Evolutionary conservation across 2,797 vertebrate genomes (phyloP).

Genomic region (Trichosurus vulpecula): DNA sequence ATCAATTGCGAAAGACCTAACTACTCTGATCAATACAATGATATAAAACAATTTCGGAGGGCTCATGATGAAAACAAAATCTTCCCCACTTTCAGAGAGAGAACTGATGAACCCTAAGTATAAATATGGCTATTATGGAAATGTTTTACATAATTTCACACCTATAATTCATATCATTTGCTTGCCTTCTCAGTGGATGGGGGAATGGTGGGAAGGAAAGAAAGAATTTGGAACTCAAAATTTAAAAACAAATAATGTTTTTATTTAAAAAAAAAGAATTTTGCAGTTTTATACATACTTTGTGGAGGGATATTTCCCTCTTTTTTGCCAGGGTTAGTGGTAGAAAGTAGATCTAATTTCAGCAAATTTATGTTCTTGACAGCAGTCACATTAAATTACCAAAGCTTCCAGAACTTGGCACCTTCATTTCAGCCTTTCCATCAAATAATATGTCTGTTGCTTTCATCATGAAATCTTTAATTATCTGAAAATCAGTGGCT

Average conservation of each 20-base stretch:
- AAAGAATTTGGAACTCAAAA: neutral
- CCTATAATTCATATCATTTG: neutral
- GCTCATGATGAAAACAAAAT: neutral
- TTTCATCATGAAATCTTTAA: slow-evolving; percentile 81
- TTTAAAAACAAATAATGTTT: neutral
- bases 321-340: slow-evolving; percentile 67
- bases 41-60: neutral
- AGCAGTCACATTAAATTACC: slow-evolving; percentile 82
- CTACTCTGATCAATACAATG: neutral
- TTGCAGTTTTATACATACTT: neutral
- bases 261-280: no score
- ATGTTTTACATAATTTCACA: neutral
- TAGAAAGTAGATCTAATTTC: slow-evolving; percentile 78
- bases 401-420: slow-evolving; percentile 78
- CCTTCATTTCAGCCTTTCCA: slow-evolving; percentile 78
- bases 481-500: slow-evolving; percentile 80
- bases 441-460: slow-evolving; percentile 80
- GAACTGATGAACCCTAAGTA: neutral
- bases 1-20: neutral
- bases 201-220: neutral
- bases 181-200: neutral
- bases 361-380: slow-evolving; percentile 71
- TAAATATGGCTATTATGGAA: neutral
- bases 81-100: neutral
- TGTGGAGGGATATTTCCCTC: neutral